Percentiles rank a stretch among this genome's conserved stretches.
These are phyloP conservation scores for Turritopsis rubra DNA, from an alignment of 30 jellyfish, hydroid and myxozoan genomes.

Conservation along the genomic window DNA sequence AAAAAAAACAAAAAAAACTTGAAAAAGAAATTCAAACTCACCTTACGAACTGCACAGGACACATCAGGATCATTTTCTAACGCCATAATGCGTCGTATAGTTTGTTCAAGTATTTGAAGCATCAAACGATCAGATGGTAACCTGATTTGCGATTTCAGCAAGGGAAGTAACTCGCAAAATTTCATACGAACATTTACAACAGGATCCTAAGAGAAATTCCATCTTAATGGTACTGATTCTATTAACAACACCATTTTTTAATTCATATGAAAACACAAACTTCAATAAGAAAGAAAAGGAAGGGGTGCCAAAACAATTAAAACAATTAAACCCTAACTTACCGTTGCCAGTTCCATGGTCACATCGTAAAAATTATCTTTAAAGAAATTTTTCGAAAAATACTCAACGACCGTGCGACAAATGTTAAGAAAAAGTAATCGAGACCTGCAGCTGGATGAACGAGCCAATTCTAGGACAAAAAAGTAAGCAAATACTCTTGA, in stretches of 20 bases:
- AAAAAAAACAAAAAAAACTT: not conserved
- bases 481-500: not conserved
- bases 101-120: conserved; percentile 61
- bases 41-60: conserved; percentile 59
- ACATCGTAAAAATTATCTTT: conserved; percentile 73
- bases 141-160: conserved; percentile 62
- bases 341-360: conserved; percentile 63
- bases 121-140: conserved; percentile 75
- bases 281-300: not conserved
- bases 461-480: conserved; percentile 32
- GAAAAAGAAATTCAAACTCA: conserved; percentile 2
- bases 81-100: conserved; percentile 82
- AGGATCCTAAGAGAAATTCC: conserved; percentile 66
- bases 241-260: too few relatives aligned
- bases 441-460: conserved; percentile 37
- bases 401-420: conserved; percentile 49
- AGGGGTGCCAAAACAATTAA: not conserved
- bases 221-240: too few relatives aligned
- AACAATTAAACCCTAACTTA: conserved; percentile 3
- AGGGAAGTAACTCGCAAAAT: conserved; percentile 62
- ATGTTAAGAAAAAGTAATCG: conserved; percentile 66
- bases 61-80: conserved; percentile 73
- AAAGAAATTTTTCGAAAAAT: conserved; percentile 67
- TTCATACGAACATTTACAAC: conserved; percentile 74
- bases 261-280: too few relatives aligned